Conservation (phyloP, 2,888 invertebrate species). For the Eupelmus urozonus region DNA sequence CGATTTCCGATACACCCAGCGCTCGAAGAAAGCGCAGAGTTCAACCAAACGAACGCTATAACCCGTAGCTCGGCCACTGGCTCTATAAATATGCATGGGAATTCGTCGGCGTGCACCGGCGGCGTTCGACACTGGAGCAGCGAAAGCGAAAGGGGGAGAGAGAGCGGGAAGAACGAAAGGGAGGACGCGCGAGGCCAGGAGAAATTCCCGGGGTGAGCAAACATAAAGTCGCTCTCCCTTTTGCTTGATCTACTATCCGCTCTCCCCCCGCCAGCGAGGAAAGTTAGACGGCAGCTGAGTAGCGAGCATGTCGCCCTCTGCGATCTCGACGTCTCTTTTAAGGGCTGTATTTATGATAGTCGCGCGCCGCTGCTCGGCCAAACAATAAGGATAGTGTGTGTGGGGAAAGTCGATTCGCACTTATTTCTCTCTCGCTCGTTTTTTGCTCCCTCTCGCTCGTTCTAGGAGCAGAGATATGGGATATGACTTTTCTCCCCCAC, state of each 20-base stretch:
- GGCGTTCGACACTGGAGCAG: not conserved
- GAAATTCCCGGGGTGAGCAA: conserved; percentile 17
- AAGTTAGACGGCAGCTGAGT: conserved; percentile 34
- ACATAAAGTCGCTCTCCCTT: conserved; percentile 28
- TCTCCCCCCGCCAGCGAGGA: conserved; percentile 24
- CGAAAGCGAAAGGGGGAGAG: not conserved
- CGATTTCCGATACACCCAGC: not conserved
- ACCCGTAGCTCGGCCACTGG: conserved; percentile 5
- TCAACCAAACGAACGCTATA: not conserved
- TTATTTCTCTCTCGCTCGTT: conserved; percentile 2
- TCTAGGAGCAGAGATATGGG: conserved; percentile 7
- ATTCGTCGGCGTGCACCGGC: not conserved
- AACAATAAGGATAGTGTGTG: conserved; percentile 24
- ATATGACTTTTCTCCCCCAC: conserved; percentile 13
- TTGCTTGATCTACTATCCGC: conserved; percentile 10
- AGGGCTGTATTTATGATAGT: conserved; percentile 38
- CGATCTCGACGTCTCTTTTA: conserved; percentile 51
- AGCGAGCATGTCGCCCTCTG: conserved; percentile 41
- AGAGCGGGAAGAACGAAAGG: not conserved
- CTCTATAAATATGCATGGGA: conserved; percentile 44
- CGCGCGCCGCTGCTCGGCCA: not conserved
- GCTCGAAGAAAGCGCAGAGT: not conserved
- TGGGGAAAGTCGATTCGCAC: conserved; percentile 35
- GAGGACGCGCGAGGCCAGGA: not conserved
- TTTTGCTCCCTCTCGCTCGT: not conserved